A percentile compares a stretch with the other conserved stretches of the same genome.
Conservation (phyloP, 2,888 invertebrate genomes). For the Cryptus armator region DNA sequence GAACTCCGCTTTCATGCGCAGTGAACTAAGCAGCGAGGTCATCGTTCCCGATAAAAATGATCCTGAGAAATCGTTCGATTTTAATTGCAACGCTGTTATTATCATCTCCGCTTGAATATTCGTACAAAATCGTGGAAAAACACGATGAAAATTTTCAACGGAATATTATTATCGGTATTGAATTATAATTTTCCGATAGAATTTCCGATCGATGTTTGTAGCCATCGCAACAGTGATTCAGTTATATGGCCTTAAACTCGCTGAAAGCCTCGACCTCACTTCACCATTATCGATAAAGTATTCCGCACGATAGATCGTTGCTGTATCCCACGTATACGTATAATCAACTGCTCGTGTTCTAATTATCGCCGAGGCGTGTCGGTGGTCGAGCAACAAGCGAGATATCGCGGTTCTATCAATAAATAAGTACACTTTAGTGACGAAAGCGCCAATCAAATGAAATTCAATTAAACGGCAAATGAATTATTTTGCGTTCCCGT, state of each 20-base stretch:
- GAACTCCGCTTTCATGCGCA: conserved; percentile 18
- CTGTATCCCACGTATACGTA: conserved; percentile 38
- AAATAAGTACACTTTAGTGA: conserved; percentile 36
- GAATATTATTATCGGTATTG: conserved; percentile 32
- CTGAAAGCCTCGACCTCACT: conserved; percentile 61
- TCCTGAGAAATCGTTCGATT: conserved; percentile 52
- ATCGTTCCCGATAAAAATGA: conserved; percentile 55
- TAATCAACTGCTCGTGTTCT: conserved; percentile 69
- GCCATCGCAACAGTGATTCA: conserved; percentile 18
- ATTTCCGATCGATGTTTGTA: conserved; percentile 10
- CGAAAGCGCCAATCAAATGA: conserved; percentile 40
- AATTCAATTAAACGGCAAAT: conserved; percentile 44
- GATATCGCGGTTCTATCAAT: conserved; percentile 35
- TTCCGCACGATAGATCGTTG: conserved; percentile 54
- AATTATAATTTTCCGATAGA: conserved; percentile 24
- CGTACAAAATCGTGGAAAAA: background rate
- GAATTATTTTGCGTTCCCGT: background rate
- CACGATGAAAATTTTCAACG: conserved; percentile 20
- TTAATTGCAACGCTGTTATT: conserved; percentile 19
- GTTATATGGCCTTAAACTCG: conserved; percentile 60
- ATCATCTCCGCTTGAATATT: conserved; percentile 2
- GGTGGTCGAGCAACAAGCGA: conserved; percentile 26
- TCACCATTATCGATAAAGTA: conserved; percentile 58
- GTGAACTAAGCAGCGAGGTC: conserved; percentile 39
- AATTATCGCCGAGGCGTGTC: conserved; percentile 70